A percentile compares a stretch with the other conserved stretches of the same genome.
These are phyloP conservation scores for Centropristis striata DNA, from an alignment of 2,113 vertebrate species.

Conservation along the genomic window DNA sequence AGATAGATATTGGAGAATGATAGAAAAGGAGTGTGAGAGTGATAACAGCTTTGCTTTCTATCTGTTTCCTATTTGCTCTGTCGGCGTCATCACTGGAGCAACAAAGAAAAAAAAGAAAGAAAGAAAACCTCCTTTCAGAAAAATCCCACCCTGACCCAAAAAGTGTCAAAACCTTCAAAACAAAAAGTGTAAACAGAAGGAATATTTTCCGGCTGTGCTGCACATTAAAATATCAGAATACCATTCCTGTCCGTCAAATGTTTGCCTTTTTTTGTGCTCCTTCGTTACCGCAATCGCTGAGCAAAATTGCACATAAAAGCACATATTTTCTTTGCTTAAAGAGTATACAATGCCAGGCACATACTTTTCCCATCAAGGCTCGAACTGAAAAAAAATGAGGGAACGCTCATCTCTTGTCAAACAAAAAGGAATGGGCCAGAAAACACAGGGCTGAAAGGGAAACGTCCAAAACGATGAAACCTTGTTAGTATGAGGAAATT, in stretches of 20 bases:
- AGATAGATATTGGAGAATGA: slow-evolving; percentile 23
- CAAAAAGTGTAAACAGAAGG: slow-evolving; percentile 55
- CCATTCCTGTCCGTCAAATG: slow-evolving; percentile 57
- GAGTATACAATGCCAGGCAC: slow-evolving; percentile 64
- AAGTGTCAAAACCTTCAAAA: slow-evolving; percentile 57
- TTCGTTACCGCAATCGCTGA: slow-evolving; percentile 32
- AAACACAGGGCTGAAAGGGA: slow-evolving; percentile 59
- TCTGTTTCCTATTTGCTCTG: slow-evolving; percentile 64
- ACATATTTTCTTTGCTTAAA: slow-evolving; percentile 55
- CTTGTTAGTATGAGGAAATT: slow-evolving; percentile 62
- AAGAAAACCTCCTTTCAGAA: slow-evolving; percentile 2
- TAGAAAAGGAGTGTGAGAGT: background rate
- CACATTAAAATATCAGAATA: slow-evolving; percentile 65
- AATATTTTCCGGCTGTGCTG: slow-evolving; percentile 53
- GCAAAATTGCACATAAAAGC: slow-evolving; percentile 60
- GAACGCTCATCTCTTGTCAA: slow-evolving; percentile 69
- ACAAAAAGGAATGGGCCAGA: slow-evolving; percentile 65
- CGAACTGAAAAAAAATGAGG: slow-evolving; percentile 13
- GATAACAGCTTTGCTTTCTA: slow-evolving; percentile 42
- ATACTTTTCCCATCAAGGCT: slow-evolving; percentile 68
- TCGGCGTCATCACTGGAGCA: slow-evolving; percentile 27
- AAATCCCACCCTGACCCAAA: slow-evolving; percentile 17
- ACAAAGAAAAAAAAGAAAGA: slow-evolving; percentile 5
- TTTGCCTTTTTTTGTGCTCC: slow-evolving; percentile 37
- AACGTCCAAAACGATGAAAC: slow-evolving; percentile 72